Base-by-base conservation (phyloP, 2,888 invertebrate species). In the Apodemia duryi region DNA sequence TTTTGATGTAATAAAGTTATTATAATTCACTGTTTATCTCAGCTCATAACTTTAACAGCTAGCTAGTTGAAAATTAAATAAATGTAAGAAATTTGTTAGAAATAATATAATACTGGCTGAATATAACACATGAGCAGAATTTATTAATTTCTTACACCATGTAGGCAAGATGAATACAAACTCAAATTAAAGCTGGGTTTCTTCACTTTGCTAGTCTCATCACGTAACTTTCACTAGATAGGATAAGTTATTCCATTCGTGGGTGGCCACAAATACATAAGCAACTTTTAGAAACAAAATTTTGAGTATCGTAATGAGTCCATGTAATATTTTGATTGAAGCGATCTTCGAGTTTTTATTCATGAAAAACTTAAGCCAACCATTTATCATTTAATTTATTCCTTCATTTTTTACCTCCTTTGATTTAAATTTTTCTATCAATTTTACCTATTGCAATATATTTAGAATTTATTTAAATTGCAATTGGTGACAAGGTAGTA, bases 121-220 rank as follows among this genome's bases (percentile, higher is more conserved):
- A n/a, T 6, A 46, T 46, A 46, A 51, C 3, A 51, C 51, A 51
- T 21, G 51, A 21, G 7, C 21, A 51, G 46, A 46, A 46, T 46
- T 46, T 46, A 51, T 51, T 51, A 51, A 51, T 51, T 51, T 51
- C 7, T 21, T 51, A 51, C 7, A 49, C 21, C 7, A n/a, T 21
- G 21, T 7, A 51, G 51, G 51, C 51, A 51, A 51, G 51, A 51
- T 51, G 46, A 46, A 46, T 46, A 46, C 46, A 46, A 46, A 46
- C 13, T 13, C 46, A 46, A 51, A 51, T 51, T 21, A 51, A 51
- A 51, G 49, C 2, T 51, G n/a, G 4, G 49, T 21, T 51, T 7
- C 49, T 51, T 51, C 49, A n/a, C 1, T 51, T 51, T 21, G 49
- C 7, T 51, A 51, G 49, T 51, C 43, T 11, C 43, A 11, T 43